A percentile compares a stretch with the other conserved stretches of the same genome.
Conservation (phyloP, 2,888 invertebrate genomes). For the Galerucella calmariensis region DNA sequence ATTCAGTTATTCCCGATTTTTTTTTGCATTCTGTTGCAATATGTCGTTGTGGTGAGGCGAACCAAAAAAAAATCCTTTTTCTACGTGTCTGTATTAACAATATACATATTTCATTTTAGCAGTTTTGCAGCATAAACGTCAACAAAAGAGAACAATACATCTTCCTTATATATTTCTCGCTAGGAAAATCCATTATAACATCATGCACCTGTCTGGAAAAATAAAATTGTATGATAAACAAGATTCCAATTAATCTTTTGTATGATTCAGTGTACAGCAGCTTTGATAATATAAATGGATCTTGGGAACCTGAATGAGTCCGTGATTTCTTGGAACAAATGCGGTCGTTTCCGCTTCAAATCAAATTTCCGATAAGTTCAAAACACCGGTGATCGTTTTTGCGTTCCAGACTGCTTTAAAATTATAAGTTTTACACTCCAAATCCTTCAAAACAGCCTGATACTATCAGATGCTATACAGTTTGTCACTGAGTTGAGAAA, state of each 20-base stretch:
- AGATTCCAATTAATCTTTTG: background rate
- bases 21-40: background rate
- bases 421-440: too few relatives aligned
- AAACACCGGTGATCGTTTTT: too few relatives aligned
- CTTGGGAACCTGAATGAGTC: background rate
- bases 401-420: too few relatives aligned
- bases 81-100: background rate
- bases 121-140: background rate
- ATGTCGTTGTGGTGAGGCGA: background rate
- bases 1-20: background rate
- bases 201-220: background rate
- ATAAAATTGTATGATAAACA: conserved; percentile 2
- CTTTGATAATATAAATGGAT: background rate
- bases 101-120: conserved; percentile 1
- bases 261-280: background rate
- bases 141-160: background rate
- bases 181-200: background rate
- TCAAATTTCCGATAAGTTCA: too few relatives aligned
- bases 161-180: conserved; percentile 6
- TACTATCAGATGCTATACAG: too few relatives aligned
- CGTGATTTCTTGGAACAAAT: too few relatives aligned
- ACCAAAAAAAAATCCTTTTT: background rate
- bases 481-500: too few relatives aligned
- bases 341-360: too few relatives aligned
- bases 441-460: too few relatives aligned